A percentile compares a stretch with the other conserved stretches of the same genome.
These are phyloP conservation scores for Oostethus manadensis DNA, from an alignment of 2,113 vertebrate species.

Conservation along the genomic window DNA sequence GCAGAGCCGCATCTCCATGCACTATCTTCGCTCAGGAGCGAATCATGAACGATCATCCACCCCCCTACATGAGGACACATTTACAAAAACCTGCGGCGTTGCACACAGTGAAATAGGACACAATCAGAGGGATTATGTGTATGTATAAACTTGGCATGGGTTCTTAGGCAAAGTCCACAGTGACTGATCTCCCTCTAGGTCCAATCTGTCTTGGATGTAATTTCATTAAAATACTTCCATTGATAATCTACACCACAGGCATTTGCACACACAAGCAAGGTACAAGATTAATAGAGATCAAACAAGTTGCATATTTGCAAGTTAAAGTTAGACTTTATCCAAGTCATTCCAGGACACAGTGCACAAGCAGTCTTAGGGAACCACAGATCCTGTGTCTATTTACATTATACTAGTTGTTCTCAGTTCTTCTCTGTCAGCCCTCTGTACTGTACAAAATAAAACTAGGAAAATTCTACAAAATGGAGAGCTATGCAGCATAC, in stretches of 20 bases:
- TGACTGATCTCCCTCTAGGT: conserved; percentile 48
- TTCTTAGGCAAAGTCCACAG: conserved; percentile 41
- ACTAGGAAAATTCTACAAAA: too few species aligned
- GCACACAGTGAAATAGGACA: conserved; percentile 53
- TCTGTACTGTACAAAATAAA: too few species aligned
- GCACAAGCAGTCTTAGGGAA: not conserved
- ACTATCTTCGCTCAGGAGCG: conserved; percentile 36
- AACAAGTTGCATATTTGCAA: not conserved
- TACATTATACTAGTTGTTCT: not conserved
- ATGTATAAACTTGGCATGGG: conserved; percentile 44
- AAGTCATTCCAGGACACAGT: not conserved
- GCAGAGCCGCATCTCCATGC: conserved; percentile 31
- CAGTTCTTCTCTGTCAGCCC: too few species aligned
- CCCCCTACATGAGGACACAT: conserved; percentile 37
- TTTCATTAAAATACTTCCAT: conserved; percentile 37
- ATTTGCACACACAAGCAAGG: conserved; percentile 27
- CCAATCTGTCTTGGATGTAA: conserved; percentile 42
- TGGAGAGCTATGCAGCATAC: too few species aligned
- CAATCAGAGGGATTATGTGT: conserved; percentile 56
- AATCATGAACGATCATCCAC: conserved; percentile 6
- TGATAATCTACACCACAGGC: conserved; percentile 39
- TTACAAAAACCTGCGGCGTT: conserved; percentile 43
- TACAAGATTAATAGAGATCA: conserved; percentile 11
- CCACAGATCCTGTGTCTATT: not conserved
- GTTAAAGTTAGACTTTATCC: not conserved